phyloP scores from a whole-genome alignment of 2,888 invertebrate species.

The Spicauda simplicius region DNA sequence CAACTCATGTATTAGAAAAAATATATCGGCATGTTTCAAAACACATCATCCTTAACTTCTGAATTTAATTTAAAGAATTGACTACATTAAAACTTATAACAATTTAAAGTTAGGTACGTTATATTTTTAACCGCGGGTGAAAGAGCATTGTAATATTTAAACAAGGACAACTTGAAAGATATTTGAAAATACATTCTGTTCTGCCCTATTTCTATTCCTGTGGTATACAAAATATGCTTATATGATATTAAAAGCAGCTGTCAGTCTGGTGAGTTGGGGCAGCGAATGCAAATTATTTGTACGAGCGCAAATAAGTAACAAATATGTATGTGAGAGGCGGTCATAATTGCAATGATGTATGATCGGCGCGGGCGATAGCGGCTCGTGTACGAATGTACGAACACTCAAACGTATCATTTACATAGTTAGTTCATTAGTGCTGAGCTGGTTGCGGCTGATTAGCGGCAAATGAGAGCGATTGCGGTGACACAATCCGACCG shows the following conservation, averaged over 20 bases:
- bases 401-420: slow-evolving; percentile 36
- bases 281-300: slow-evolving; percentile 12
- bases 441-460: slow-evolving; percentile 43
- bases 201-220: background rate
- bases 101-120: too few species aligned
- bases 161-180: too few species aligned
- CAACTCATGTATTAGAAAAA: too few species aligned
- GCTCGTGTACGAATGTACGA: slow-evolving; percentile 33
- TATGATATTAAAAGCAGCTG: background rate
- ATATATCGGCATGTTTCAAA: too few species aligned
- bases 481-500: slow-evolving; percentile 32
- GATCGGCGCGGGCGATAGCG: background rate
- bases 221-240: background rate
- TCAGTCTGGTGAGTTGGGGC: background rate
- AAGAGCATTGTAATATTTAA: too few species aligned
- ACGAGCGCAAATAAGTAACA: slow-evolving; percentile 5
- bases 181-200: too few species aligned
- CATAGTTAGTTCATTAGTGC: slow-evolving; percentile 44
- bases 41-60: too few species aligned
- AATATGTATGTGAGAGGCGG: slow-evolving; percentile 21
- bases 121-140: too few species aligned
- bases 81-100: too few species aligned
- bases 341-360: slow-evolving; percentile 12
- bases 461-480: slow-evolving; percentile 41
- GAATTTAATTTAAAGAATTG: too few species aligned